Percentiles rank a stretch among this genome's conserved stretches.
phyloP scores from a whole-genome alignment of 2,888 invertebrate genomes.

The Gnatocerus cornutus region DNA sequence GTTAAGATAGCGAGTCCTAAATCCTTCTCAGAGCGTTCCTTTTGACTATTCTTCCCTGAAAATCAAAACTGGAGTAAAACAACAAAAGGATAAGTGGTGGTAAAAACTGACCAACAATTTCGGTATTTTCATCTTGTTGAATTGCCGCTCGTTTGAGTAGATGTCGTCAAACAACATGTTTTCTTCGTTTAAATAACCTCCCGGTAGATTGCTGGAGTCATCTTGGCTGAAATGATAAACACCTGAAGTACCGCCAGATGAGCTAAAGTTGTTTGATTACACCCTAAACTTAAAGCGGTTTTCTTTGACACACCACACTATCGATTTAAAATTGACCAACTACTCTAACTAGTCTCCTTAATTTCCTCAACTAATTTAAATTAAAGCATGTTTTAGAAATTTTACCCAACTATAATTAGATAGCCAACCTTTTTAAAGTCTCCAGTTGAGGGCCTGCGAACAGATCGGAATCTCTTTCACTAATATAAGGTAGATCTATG shows the following conservation, averaged over 20 bases:
- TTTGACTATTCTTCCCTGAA: neutral
- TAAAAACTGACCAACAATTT: slow-evolving; percentile 55
- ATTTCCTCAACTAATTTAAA: no score
- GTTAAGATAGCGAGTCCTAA: neutral
- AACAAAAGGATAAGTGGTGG: neutral
- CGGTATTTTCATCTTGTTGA: slow-evolving; percentile 51
- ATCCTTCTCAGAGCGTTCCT: neutral
- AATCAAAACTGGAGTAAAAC: neutral
- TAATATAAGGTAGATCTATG: slow-evolving; percentile 55
- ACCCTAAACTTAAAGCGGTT: slow-evolving; percentile 4
- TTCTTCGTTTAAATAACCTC: slow-evolving; percentile 48
- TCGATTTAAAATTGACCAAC: neutral
- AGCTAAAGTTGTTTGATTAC: neutral
- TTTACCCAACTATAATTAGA: slow-evolving; percentile 8
- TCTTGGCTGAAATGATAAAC: slow-evolving; percentile 31
- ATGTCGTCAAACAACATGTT: slow-evolving; percentile 49
- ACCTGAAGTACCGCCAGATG: neutral
- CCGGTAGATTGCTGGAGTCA: slow-evolving; percentile 48
- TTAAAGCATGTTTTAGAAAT: slow-evolving; percentile 18
- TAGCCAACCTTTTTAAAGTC: slow-evolving; percentile 57
- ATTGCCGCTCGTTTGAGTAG: slow-evolving; percentile 40
- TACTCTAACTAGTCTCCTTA: neutral
- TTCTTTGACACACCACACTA: slow-evolving; percentile 16
- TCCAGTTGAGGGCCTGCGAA: slow-evolving; percentile 54
- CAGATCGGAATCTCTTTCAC: slow-evolving; percentile 53